Base-by-base conservation (phyloP, 2,888 invertebrate genomes). In the Tholera decimalis region DNA sequence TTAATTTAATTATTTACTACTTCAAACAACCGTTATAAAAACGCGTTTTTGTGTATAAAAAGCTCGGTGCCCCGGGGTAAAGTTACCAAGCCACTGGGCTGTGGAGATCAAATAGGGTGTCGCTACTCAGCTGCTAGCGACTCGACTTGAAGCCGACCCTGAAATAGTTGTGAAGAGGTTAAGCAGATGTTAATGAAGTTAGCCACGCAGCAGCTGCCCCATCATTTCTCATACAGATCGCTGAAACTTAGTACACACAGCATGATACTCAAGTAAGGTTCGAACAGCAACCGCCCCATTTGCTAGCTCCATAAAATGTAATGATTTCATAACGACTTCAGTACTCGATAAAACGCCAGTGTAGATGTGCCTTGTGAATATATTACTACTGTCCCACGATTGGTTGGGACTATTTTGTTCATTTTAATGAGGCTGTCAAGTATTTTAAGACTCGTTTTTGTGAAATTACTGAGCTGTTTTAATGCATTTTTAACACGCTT, bases 231-330 rank as follows among this genome's bases (percentile, higher is more conserved):
- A 8, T 6, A 30, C 33, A 55, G 24, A 24, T 43, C 35, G 51
- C 59, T 49, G 30, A 59, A 51, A 58, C 56, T 49, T 20, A 49
- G 53, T 64, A 60, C 53, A 62, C 54, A 59, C 44, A 57, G n/a
- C 41, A 35, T 51, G 26, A 35, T 59, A 43, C 53, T 64, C 46
- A 75, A 71, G 64, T 64, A 64, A 43, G 55, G 37, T 57, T 43
- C 47, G 44, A 65, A 73, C 62, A 73, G 73, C 71, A 78, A 69
- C 80, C 65, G 50, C 68, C 66, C 85, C 86, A 86, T 88, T 88
- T 84, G 73, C 73, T 73, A 60, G 37, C 60, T 67, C 81, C 87
- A 83, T 90, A 88, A 90, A 89, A 89, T 77, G 84, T 84, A 86
- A 89, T 83, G 89, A 83, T 82, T 78, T 60, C 70, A 58, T 71